Evolutionary conservation across 2,888 invertebrate genomes (phyloP), one percentile per base, ranked within the genome.

Genomic region (Eupithecia subumbrata): DNA sequence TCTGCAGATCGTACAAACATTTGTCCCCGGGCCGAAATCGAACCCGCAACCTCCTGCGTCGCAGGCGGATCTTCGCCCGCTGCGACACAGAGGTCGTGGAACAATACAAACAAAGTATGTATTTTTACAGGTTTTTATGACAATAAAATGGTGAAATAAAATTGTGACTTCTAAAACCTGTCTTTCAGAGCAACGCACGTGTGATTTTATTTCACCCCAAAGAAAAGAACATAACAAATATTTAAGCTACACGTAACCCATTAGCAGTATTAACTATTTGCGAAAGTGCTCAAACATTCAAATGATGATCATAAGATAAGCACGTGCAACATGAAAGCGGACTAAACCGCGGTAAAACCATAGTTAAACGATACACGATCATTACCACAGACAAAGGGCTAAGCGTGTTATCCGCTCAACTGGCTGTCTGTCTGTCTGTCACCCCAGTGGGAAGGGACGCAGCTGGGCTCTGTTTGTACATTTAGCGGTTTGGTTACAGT

Each of bases 381-480:
- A 79, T 80, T 76, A 79, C 76, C 74, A 75, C 80, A 82, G 78
- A 80, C 80, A 78, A 79, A 80, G 77, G 78, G 69, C 74, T 82
- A 79, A 82, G 76, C 78, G 78, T 45, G 76, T 82, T 83, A 82
- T 79, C 81, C 82, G 82, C 80, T 79, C 80, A 82, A 81, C 70
- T 80, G 79, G 25, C 70, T 63, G 74, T 67, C 40, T 45, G 68
- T 67, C 78, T 72, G 76, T 79, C 79, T 78, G 71, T 70, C 76
- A 74, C 81, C 82, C 80, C 66, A 18, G 34, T 48, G 48, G 67
- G 68, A 22, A 43, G 40, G 40, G 18, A 14, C n/a, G 22, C 68
- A 68, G 68, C 40, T 68, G 68, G 22, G 43, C n/a, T 5, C 11
- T 25, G 43, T n/a, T 66, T 66, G 66, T 67, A 40, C 68, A 68